phyloP scores from a whole-genome alignment of 2,888 invertebrate genomes.

The Morpho deidamia region DNA sequence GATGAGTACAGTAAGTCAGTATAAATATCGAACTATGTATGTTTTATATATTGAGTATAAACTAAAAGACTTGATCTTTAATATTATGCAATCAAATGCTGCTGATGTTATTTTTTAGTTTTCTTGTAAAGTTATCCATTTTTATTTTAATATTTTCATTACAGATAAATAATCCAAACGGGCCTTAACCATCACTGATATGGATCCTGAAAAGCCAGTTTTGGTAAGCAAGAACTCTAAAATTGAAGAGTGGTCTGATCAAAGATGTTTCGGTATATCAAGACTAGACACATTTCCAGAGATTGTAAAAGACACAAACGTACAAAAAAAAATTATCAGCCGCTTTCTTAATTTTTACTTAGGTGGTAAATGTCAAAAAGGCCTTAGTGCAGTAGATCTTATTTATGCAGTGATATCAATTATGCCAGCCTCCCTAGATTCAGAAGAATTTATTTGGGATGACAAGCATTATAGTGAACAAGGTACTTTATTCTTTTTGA shows the following conservation, averaged over 20 bases:
- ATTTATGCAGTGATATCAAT: constrained; percentile 26
- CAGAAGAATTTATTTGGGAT: constrained; percentile 26
- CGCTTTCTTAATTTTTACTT: constrained; percentile 27
- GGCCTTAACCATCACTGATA: background rate
- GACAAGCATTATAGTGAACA: constrained; percentile 16
- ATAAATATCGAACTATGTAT: no score
- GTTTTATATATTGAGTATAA: no score
- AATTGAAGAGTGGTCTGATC: constrained; percentile 20
- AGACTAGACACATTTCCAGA: constrained; percentile 18
- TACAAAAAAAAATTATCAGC: constrained; percentile 24
- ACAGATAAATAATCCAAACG: background rate
- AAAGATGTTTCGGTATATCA: constrained; percentile 16
- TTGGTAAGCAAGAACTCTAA: background rate
- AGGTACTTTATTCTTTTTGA: constrained; percentile 27
- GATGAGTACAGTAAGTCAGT: no score
- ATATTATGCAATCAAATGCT: no score
- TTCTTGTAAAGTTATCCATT: background rate
- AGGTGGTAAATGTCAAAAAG: constrained; percentile 25
- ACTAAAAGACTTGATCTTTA: no score
- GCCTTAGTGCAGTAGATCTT: constrained; percentile 22
- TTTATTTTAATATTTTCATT: constrained; percentile 5
- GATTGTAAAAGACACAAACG: constrained; percentile 9
- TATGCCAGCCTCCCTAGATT: constrained; percentile 16
- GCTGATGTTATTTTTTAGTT: no score
- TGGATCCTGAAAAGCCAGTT: background rate